These are phyloP conservation scores for Magallana ariakensis DNA, from an alignment of 1,140 invertebrate genomes.

Conservation along the genomic window DNA sequence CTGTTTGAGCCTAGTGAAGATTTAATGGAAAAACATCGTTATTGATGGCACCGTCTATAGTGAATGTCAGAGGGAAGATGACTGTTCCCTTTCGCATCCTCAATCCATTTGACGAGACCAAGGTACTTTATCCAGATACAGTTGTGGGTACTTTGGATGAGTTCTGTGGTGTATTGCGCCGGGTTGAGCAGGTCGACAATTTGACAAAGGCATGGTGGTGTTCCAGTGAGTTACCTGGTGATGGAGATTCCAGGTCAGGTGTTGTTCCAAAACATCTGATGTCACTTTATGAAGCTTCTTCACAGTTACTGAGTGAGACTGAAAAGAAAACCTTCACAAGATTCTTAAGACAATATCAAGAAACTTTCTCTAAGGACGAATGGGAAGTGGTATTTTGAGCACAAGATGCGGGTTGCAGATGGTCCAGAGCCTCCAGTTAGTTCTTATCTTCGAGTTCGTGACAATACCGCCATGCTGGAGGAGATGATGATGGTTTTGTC, in stretches of 20 bases:
- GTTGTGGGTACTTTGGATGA: background rate
- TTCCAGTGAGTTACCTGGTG: background rate
- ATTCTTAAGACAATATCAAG: background rate
- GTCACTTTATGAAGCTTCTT: background rate
- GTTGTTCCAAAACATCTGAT: background rate
- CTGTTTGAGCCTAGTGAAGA: background rate
- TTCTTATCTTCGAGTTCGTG: no score
- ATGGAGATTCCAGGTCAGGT: background rate
- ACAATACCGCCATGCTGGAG: no score
- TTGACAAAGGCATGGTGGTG: background rate
- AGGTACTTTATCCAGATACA: background rate
- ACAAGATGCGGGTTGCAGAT: no score
- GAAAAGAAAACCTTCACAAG: background rate
- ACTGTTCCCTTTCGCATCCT: background rate
- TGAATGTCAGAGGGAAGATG: background rate
- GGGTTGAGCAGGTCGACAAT: background rate
- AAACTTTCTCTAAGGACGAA: slow-evolving; percentile 9
- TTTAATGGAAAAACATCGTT: slow-evolving; percentile 3
- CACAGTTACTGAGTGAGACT: background rate
- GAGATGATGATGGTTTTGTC: no score
- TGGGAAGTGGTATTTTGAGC: background rate
- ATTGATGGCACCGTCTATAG: background rate
- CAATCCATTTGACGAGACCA: background rate
- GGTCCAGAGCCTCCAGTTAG: no score
- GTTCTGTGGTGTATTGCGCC: background rate